Conservation (phyloP, 2,888 invertebrate species). For the Erynnis tages region DNA sequence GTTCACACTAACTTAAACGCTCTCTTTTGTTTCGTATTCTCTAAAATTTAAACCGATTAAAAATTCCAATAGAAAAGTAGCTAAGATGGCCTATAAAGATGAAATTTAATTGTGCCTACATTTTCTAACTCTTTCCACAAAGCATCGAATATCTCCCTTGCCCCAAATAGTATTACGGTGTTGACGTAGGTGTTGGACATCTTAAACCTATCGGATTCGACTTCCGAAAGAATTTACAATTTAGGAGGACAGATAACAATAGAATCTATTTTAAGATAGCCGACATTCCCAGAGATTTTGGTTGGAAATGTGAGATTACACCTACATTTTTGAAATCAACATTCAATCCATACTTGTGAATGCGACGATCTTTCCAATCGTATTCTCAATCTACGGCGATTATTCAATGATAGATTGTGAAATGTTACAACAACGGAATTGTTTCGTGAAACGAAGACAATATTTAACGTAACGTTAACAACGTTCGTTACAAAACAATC, state of each 20-base stretch:
- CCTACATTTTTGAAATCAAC: neutral
- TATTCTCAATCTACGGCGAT: no score
- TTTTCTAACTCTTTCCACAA: neutral
- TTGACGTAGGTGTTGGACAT: conserved; percentile 5
- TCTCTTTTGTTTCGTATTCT: no score
- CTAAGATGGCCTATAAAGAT: neutral
- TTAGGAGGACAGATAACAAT: conserved; percentile 13
- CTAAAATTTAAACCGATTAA: conserved; percentile 4
- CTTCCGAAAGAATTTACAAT: conserved; percentile 5
- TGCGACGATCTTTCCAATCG: no score
- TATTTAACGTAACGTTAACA: no score
- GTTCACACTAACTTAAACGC: no score
- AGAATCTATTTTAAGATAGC: conserved; percentile 23
- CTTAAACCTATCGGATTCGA: conserved; percentile 3
- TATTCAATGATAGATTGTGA: no score
- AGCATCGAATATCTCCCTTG: neutral
- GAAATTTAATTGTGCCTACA: neutral
- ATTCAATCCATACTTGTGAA: neutral
- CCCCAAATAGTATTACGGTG: conserved; percentile 1
- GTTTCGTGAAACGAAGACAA: no score
- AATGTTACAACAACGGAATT: no score
- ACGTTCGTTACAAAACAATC: no score
- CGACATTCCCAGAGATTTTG: conserved; percentile 2
- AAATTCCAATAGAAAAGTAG: neutral
- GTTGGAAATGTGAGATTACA: neutral